Conservation (phyloP, 2,113 vertebrate species). For the Solea solea region DNA sequence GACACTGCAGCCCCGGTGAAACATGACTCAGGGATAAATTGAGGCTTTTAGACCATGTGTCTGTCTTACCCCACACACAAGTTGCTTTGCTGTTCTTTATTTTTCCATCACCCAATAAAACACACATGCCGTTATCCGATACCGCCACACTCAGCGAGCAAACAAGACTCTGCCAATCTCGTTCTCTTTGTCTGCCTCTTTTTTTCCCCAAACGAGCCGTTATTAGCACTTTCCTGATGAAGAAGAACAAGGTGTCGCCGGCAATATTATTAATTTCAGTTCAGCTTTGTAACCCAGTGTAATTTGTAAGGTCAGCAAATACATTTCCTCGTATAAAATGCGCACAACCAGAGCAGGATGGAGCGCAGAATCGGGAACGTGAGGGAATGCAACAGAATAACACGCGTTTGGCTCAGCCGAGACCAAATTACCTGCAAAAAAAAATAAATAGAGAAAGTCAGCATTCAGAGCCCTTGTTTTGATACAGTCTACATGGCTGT, state of each 20-base stretch:
- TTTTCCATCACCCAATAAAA: constrained; percentile 81
- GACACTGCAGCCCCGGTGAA: constrained; percentile 73
- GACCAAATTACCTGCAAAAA: constrained; percentile 54
- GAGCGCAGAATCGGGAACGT: constrained; percentile 4
- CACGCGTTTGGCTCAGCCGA: constrained; percentile 26
- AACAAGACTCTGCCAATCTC: constrained; percentile 39
- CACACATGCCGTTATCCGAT: constrained; percentile 61
- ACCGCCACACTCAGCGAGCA: constrained; percentile 31
- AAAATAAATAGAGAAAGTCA: not conserved
- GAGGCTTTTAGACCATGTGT: constrained; percentile 66
- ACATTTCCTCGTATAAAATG: constrained; percentile 30
- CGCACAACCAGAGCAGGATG: constrained; percentile 5
- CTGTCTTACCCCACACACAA: constrained; percentile 69
- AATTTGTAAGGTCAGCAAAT: constrained; percentile 50
- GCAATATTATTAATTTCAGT: constrained; percentile 26
- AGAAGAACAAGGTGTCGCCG: constrained; percentile 21
- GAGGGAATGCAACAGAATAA: constrained; percentile 56
- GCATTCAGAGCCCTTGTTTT: constrained; percentile 52
- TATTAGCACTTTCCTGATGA: not conserved
- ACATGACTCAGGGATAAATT: constrained; percentile 79
- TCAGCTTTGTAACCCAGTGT: constrained; percentile 24
- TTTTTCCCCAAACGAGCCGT: constrained; percentile 23
- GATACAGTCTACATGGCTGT: constrained; percentile 47
- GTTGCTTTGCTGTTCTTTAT: constrained; percentile 75
- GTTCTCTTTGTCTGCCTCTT: not conserved